Evolutionary conservation across 2,888 invertebrate species (phyloP).

Genomic region (Boloria euphrosyne): DNA sequence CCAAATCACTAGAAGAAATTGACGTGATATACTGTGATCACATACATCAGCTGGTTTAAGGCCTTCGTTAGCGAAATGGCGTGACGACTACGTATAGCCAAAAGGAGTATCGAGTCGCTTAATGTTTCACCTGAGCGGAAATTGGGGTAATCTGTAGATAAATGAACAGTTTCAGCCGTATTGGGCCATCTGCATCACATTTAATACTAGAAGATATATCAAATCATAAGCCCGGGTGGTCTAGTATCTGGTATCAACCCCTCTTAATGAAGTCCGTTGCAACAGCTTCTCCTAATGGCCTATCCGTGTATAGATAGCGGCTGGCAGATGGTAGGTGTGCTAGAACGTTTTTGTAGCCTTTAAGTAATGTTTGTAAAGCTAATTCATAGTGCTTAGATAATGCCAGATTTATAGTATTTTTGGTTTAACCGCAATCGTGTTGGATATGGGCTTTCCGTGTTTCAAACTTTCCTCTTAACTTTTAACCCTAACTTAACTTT

Average conservation of each 20-base stretch:
- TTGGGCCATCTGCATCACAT: conserved; percentile 16
- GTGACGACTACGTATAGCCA: conserved; percentile 17
- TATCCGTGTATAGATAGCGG: conserved; percentile 39
- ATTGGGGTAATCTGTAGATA: conserved; percentile 16
- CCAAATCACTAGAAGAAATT: background rate
- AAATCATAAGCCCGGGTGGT: conserved; percentile 38
- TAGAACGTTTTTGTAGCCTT: conserved; percentile 31
- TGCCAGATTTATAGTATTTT: conserved; percentile 21
- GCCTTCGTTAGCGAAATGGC: conserved; percentile 2
- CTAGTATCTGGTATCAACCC: conserved; percentile 32
- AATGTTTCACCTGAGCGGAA: conserved; percentile 10
- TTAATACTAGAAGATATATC: conserved; percentile 20
- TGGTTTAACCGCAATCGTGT: conserved; percentile 11
- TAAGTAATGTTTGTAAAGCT: conserved; percentile 26
- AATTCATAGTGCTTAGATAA: conserved; percentile 27
- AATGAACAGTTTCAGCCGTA: conserved; percentile 16
- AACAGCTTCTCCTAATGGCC: conserved; percentile 36
- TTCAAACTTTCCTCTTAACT: no score
- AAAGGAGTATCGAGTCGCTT: conserved; percentile 7
- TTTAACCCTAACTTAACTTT: no score
- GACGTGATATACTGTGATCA: background rate
- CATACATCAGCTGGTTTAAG: conserved; percentile 9
- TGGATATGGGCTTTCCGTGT: conserved; percentile 15
- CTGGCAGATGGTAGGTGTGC: conserved; percentile 34
- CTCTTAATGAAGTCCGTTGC: conserved; percentile 38